phyloP scores from a whole-genome alignment of 2,797 vertebrate species.

The Parauchenoglanis punctatus region DNA sequence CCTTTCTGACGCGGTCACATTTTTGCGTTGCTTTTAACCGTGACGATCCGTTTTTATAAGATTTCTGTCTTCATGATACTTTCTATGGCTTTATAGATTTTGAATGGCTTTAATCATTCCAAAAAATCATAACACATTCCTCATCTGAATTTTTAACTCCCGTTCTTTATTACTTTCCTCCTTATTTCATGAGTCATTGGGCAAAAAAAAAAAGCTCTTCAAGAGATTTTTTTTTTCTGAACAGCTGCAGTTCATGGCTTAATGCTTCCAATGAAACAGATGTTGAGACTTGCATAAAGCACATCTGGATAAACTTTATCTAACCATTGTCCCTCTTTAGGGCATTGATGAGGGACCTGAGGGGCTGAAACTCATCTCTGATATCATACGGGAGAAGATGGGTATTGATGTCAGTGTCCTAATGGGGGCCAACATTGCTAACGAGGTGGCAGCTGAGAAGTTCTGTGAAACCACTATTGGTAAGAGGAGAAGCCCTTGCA shows the following conservation, averaged over 20 bases:
- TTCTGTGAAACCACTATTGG: constrained; percentile 94
- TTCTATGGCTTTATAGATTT: constrained; percentile 3
- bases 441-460: constrained; percentile 88
- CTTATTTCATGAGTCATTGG: constrained; percentile 53
- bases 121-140: background rate
- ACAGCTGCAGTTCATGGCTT: constrained; percentile 39
- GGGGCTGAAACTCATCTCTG: constrained; percentile 88
- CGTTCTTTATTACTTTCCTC: constrained; percentile 32
- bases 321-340: constrained; percentile 64
- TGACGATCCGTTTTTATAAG: background rate
- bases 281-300: constrained; percentile 25
- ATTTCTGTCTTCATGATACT: background rate
- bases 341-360: constrained; percentile 88
- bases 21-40: background rate
- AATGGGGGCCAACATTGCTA: constrained; percentile 94
- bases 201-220: constrained; percentile 7
- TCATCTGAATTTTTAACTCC: constrained; percentile 25
- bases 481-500: constrained; percentile 61
- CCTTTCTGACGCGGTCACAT: background rate
- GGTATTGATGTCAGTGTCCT: constrained; percentile 89
- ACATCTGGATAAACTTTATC: background rate
- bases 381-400: constrained; percentile 92
- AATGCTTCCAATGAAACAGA: constrained; percentile 22
- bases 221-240: constrained; percentile 18
- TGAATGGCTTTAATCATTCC: background rate